Base-by-base conservation (phyloP, 2,888 invertebrate genomes). In the Pseudolycoriella hygida region DNA sequence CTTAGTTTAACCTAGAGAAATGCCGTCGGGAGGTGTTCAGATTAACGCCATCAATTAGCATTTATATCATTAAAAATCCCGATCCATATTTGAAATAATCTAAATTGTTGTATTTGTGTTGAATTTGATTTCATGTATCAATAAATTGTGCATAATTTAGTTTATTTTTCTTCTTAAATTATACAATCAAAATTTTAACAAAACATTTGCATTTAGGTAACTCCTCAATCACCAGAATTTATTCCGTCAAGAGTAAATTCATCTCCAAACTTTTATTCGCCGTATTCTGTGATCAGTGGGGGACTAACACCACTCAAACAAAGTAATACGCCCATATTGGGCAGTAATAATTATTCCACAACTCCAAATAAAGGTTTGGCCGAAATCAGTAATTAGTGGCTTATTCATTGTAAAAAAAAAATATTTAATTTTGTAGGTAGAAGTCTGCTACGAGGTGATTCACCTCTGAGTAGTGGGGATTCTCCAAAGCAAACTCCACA, bases 161-260 rank as follows among this genome's bases (percentile, higher is more conserved):
- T n/a, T n/a, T n/a, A n/a, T n/a, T n/a, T n/a, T n/a, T n/a, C n/a
- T n/a, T n/a, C n/a, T n/a, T n/a, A n/a, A n/a, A 40, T 40, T 17
- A 40, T 40, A 40, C 17, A 34, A 14, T 10, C 34, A 60, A 53
- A 53, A 25, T 25, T 6, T 60, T 45, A 54, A 52, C 46, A 53
- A 60, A 32, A 56, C 60, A 46, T 56, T 64, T 47, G 65, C 25
- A 25, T 66, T 52, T 63, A 72, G 66, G 69, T 71, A 56, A 64
- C 66, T 43, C 64, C 66, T 47, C 69, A 69, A 55, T 67, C 69
- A 51, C 66, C 70, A 47, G 71, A 71, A 61, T 71, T 70, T 62
- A 67, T 70, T 60, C 68, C 71, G 56, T 62, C 62, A 50, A 60
- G 62, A 55, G 54, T 64, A 51, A 62, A 55, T 52, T 59, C 63